phyloP scores from a whole-genome alignment of 2,888 invertebrate genomes.

The Dusona sp. region DNA sequence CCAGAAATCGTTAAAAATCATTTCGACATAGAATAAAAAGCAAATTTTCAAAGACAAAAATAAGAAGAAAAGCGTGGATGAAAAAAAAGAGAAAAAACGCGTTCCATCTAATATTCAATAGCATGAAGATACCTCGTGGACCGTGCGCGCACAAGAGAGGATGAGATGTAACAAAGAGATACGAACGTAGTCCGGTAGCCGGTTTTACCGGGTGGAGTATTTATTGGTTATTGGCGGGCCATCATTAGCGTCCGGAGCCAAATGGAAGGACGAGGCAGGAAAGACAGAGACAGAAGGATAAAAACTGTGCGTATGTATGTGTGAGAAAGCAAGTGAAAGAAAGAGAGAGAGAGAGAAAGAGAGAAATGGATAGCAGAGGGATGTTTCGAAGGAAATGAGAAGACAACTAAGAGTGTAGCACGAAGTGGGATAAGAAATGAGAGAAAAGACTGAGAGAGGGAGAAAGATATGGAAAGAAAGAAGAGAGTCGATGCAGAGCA shows the following conservation, averaged over 20 bases:
- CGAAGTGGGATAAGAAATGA: slow-evolving; percentile 38
- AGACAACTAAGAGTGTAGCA: slow-evolving; percentile 47
- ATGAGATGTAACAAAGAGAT: slow-evolving; percentile 78
- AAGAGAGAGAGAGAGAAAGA: slow-evolving; percentile 27
- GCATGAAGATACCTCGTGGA: slow-evolving; percentile 37
- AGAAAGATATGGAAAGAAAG: slow-evolving; percentile 21
- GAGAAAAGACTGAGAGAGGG: slow-evolving; percentile 40
- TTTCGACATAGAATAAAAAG: slow-evolving; percentile 17
- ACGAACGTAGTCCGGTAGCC: slow-evolving; percentile 82
- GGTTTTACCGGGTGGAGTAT: slow-evolving; percentile 81
- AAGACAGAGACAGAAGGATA: slow-evolving; percentile 11
- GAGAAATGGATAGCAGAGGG: slow-evolving; percentile 14
- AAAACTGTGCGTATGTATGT: not conserved
- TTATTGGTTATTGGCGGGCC: slow-evolving; percentile 84
- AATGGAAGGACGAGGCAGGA: slow-evolving; percentile 52
- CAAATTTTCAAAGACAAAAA: not conserved
- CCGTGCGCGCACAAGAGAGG: slow-evolving; percentile 41
- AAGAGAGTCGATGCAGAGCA: slow-evolving; percentile 74
- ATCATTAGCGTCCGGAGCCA: slow-evolving; percentile 82
- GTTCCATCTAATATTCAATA: slow-evolving; percentile 48
- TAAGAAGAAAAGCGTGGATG: not conserved
- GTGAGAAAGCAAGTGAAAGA: slow-evolving; percentile 15
- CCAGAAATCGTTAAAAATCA: not conserved
- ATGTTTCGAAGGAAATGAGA: slow-evolving; percentile 51
- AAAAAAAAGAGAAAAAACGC: slow-evolving; percentile 9